Conservation (phyloP, 2,113 vertebrate species). For the Hydrolagus affinis region DNA sequence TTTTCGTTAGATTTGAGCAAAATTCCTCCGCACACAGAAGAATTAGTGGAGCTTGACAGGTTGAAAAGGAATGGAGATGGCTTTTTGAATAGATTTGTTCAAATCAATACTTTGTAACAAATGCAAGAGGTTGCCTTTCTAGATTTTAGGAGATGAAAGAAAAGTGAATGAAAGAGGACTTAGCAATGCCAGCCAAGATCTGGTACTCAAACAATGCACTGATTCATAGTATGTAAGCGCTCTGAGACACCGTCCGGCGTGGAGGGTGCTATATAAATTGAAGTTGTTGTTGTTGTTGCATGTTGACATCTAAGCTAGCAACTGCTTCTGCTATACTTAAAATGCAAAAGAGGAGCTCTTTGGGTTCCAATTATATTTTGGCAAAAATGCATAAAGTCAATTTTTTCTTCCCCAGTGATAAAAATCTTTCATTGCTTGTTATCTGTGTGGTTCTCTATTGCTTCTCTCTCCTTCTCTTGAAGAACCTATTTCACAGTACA, state of each 20-base stretch:
- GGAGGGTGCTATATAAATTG: no score
- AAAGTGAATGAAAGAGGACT: not conserved
- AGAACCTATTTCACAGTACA: no score
- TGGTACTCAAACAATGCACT: no score
- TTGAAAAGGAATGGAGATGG: not conserved
- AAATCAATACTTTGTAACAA: not conserved
- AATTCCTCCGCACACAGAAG: not conserved
- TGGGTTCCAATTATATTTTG: not conserved
- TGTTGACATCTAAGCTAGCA: no score
- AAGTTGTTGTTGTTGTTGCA: no score
- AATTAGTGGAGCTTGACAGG: not conserved
- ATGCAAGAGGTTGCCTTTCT: not conserved
- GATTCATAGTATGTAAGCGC: no score
- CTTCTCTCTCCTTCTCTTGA: no score
- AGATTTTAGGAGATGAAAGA: not conserved
- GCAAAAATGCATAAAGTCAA: not conserved
- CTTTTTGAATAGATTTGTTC: slow-evolving; percentile 2
- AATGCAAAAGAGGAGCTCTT: no score
- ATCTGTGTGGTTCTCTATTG: not conserved
- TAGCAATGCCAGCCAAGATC: not conserved
- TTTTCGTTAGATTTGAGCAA: not conserved
- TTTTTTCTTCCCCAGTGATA: not conserved
- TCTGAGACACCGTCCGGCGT: no score
- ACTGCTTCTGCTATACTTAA: no score
- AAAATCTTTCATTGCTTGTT: not conserved